A percentile compares a stretch with the other conserved stretches of the same genome.
Evolutionary conservation across 2,113 vertebrate genomes (phyloP).

Genomic region (Mastomys natalensis): DNA sequence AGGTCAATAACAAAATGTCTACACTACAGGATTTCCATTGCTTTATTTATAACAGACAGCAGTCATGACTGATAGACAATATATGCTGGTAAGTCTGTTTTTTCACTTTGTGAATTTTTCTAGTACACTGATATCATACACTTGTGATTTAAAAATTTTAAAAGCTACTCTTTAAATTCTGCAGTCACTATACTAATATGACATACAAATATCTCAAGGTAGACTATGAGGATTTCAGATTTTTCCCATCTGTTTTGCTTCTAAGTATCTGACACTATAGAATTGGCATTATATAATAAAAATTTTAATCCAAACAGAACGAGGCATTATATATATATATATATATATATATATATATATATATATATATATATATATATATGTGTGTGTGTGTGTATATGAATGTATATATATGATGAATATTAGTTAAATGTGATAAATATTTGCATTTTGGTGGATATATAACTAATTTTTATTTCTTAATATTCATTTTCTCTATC

Average conservation of each 20-base stretch:
- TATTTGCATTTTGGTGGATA: conserved; percentile 3
- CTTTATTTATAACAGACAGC: background rate
- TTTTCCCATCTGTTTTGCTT: background rate
- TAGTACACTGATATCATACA: background rate
- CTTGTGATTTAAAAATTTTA: background rate
- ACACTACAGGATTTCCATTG: background rate
- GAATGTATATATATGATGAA: background rate
- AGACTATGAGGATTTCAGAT: background rate
- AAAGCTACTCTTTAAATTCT: too few species aligned
- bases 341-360: too few species aligned
- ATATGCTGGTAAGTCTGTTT: background rate
- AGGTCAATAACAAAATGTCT: background rate
- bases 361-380: too few species aligned
- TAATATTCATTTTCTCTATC: background rate
- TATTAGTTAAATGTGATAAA: background rate
- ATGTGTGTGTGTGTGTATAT: too few species aligned
- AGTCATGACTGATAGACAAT: background rate
- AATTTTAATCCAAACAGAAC: background rate
- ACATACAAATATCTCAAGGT: too few species aligned
- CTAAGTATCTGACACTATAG: background rate
- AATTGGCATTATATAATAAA: background rate
- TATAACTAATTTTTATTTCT: background rate
- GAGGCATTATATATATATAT: too few species aligned
- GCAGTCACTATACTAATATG: too few species aligned
- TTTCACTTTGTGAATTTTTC: background rate